phyloP scores from a whole-genome alignment of 2,797 vertebrate species.

The Dryobates pubescens region DNA sequence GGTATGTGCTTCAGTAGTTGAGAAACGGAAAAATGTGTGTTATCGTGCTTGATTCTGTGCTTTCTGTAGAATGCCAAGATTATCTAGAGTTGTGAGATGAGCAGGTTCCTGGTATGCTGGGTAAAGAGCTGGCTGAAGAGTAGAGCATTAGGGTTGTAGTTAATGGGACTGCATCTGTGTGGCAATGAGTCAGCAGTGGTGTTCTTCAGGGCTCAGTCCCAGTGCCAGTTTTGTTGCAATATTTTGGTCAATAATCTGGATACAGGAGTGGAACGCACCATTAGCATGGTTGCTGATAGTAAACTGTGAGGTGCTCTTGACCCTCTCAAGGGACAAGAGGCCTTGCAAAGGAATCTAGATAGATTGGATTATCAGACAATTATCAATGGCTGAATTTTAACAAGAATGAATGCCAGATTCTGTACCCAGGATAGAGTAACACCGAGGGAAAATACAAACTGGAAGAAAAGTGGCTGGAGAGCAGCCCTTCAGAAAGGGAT shows the following conservation, averaged over 20 bases:
- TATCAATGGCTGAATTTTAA: background rate
- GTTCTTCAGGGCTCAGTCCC: background rate
- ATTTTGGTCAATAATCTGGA: background rate
- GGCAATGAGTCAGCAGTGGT: rapidly evolving
- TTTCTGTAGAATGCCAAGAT: background rate
- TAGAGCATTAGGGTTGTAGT: background rate
- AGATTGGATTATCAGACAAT: background rate
- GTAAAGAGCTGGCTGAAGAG: background rate
- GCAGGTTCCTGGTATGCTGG: rapidly evolving
- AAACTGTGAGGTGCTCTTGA: background rate
- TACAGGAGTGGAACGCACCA: background rate
- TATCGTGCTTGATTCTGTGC: background rate
- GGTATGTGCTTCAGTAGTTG: constrained; percentile 62
- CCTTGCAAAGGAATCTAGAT: background rate
- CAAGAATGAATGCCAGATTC: background rate
- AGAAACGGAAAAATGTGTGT: background rate
- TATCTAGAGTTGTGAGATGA: background rate
- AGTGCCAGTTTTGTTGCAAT: background rate
- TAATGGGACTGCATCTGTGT: background rate
- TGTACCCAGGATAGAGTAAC: rapidly evolving
- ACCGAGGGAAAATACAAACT: rapidly evolving
- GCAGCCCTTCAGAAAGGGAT: background rate
- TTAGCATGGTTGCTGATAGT: background rate
- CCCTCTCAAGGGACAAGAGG: background rate
- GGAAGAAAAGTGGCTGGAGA: background rate